phyloP scores from a whole-genome alignment of 2,888 invertebrate genomes.

The Scrobipalpa atriplicella region DNA sequence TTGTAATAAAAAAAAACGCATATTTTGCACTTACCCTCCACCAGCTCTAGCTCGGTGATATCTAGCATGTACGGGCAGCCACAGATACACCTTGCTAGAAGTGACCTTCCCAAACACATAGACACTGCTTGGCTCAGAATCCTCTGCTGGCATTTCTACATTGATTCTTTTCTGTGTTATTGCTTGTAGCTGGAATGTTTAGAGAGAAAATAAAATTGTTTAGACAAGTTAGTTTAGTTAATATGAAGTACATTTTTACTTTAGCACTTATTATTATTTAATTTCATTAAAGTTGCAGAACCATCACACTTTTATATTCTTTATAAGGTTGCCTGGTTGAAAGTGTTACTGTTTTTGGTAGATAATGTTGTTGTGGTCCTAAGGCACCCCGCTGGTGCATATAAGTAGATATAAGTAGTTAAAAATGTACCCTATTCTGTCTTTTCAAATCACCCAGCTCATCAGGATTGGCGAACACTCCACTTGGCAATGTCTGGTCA shows the following conservation, averaged over 20 bases:
- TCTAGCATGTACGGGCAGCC: conserved; percentile 70
- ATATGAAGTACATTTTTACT: no score
- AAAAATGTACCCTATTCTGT: conserved; percentile 46
- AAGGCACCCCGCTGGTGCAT: no score
- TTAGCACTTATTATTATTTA: no score
- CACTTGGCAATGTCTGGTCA: conserved; percentile 62
- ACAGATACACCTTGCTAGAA: conserved; percentile 43
- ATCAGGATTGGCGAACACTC: conserved; percentile 65
- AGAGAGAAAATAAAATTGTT: no score
- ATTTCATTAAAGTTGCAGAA: no score
- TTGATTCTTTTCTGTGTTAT: conserved; percentile 59
- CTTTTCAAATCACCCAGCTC: conserved; percentile 60
- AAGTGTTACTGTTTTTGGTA: no score
- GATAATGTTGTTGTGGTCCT: no score
- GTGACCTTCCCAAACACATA: conserved; percentile 53
- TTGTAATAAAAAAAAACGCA: no score
- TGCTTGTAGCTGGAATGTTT: conserved; percentile 50
- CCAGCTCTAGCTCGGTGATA: conserved; percentile 60
- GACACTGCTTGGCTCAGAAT: conserved; percentile 50
- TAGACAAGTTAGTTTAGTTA: no score
- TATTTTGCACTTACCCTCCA: conserved; percentile 63
- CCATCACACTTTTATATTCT: no score
- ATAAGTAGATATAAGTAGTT: neutral
- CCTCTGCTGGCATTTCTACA: conserved; percentile 59
- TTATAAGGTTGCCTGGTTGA: no score